Evolutionary conservation across 2,113 vertebrate genomes (phyloP).

Genomic region (Lasiurus cinereus): DNA sequence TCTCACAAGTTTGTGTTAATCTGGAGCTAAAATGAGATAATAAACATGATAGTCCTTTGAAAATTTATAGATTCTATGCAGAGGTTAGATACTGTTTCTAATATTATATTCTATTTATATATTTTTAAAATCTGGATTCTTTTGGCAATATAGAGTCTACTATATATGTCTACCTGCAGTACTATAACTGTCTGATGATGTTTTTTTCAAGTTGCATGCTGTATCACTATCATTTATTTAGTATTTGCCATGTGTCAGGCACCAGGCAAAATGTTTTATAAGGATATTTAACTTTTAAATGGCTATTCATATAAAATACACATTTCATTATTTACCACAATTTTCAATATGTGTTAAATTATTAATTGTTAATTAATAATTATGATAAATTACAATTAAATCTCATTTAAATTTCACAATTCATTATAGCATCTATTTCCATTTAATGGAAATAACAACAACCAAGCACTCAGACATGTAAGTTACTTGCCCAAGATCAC

Average conservation of each 20-base stretch:
- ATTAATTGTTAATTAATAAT: neutral
- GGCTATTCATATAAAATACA: neutral
- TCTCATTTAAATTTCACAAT: slow-evolving; percentile 22
- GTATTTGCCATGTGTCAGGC: neutral
- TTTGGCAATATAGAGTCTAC: neutral
- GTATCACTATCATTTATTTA: neutral
- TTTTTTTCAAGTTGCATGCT: neutral
- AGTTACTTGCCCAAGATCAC: neutral
- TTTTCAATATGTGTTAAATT: slow-evolving; percentile 19
- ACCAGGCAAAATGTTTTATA: neutral
- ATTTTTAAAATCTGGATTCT: slow-evolving; percentile 9
- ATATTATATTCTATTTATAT: neutral
- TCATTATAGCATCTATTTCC: neutral
- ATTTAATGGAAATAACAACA: neutral
- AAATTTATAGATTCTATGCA: neutral
- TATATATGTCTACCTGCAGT: neutral
- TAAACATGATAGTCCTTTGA: neutral
- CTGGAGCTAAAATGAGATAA: neutral
- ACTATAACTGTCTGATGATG: neutral
- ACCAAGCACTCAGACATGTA: neutral
- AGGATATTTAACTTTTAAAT: slow-evolving; percentile 38
- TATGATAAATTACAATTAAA: slow-evolving; percentile 16
- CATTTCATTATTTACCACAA: neutral
- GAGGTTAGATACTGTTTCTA: slow-evolving; percentile 22
- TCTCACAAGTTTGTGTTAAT: neutral